Evolutionary conservation across 2,888 invertebrate genomes (phyloP).

Genomic region (Odiellus spinosus): DNA sequence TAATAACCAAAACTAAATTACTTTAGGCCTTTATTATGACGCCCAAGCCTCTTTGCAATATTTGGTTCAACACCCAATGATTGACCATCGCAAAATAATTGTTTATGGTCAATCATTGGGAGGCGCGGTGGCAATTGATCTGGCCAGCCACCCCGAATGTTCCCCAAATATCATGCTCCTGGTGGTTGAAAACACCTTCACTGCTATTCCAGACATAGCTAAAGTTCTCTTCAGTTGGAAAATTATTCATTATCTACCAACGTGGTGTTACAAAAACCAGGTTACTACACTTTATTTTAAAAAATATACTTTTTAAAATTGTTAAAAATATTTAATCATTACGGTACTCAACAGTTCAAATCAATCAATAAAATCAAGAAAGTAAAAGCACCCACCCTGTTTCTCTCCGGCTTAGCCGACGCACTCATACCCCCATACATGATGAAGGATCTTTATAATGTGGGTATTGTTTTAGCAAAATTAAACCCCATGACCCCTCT

Average conservation of each 20-base stretch:
- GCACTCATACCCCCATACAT: slow-evolving; percentile 74
- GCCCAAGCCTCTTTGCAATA: slow-evolving; percentile 75
- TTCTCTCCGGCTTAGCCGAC: slow-evolving; percentile 76
- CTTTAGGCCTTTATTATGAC: slow-evolving; percentile 50
- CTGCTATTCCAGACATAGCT: slow-evolving; percentile 85
- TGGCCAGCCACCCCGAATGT: slow-evolving; percentile 59
- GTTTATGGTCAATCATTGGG: slow-evolving; percentile 72
- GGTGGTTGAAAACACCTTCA: slow-evolving; percentile 87
- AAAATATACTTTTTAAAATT: background rate
- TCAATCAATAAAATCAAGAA: slow-evolving; percentile 49
- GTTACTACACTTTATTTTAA: slow-evolving; percentile 56
- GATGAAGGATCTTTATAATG: slow-evolving; percentile 62
- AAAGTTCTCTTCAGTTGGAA: slow-evolving; percentile 58
- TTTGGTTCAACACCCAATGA: slow-evolving; percentile 58
- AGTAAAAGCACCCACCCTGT: slow-evolving; percentile 58
- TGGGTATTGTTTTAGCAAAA: slow-evolving; percentile 19
- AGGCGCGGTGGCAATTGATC: slow-evolving; percentile 79
- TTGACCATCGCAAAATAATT: slow-evolving; percentile 67
- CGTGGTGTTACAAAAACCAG: slow-evolving; percentile 78
- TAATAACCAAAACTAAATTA: too few species aligned
- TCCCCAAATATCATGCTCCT: slow-evolving; percentile 65
- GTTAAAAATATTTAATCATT: background rate
- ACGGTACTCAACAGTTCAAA: slow-evolving; percentile 32
- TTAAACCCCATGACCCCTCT: too few species aligned
- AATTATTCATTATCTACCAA: slow-evolving; percentile 56